Percentiles rank a stretch among this genome's conserved stretches.
These are phyloP conservation scores for Ciconia maguari DNA, from an alignment of 2,113 vertebrate species.

Conservation along the genomic window DNA sequence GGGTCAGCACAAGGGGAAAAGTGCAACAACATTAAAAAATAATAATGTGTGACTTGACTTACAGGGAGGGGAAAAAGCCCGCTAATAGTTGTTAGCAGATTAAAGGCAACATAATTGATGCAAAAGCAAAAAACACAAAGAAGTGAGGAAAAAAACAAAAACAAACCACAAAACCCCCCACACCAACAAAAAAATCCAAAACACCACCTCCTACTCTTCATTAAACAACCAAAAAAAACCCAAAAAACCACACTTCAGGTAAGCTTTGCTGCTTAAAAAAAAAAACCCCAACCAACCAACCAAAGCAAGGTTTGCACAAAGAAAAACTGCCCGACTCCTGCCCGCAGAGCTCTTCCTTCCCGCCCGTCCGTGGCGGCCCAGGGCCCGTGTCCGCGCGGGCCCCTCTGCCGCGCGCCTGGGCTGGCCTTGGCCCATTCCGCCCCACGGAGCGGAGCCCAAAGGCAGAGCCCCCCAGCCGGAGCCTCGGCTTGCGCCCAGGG, in stretches of 20 bases:
- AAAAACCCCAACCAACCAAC: background rate
- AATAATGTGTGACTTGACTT: background rate
- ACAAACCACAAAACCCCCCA: too few relatives aligned
- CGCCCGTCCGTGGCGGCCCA: accelerated
- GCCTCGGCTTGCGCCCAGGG: background rate
- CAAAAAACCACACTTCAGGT: too few relatives aligned
- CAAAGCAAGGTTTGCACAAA: too few relatives aligned
- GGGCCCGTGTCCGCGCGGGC: accelerated
- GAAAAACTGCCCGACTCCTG: background rate
- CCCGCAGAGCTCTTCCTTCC: background rate
- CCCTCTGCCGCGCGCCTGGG: background rate
- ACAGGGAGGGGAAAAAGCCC: background rate
- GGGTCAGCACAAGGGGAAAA: background rate
- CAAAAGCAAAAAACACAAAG: background rate
- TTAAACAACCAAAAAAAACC: background rate
- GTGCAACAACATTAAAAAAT: background rate
- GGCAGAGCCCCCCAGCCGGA: background rate
- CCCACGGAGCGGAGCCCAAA: too few relatives aligned
- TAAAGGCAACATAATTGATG: background rate
- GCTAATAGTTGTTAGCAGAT: accelerated
- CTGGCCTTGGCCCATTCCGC: too few relatives aligned
- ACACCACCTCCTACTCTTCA: too few relatives aligned
- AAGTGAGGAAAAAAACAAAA: too few relatives aligned
- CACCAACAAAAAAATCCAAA: too few relatives aligned
- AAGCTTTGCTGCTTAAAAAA: background rate